Evolutionary conservation across 2,113 vertebrate genomes (phyloP), one percentile per base, ranked within the genome.

Genomic region (Syrmaticus mikado): DNA sequence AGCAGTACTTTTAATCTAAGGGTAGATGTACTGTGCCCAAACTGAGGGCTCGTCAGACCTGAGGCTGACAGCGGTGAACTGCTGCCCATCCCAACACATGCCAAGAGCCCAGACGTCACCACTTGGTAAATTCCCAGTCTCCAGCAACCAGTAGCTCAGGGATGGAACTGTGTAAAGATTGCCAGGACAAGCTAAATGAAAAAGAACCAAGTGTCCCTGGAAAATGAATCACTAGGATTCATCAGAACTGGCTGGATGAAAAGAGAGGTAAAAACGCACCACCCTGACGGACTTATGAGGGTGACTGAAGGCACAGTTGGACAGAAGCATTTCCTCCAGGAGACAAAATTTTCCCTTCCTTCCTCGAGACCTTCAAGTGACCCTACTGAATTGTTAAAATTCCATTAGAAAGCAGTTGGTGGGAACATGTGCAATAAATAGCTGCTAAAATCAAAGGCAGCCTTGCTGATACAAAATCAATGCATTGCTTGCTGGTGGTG

Each of bases 381-480:
- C 87, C 82, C 40, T 66, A 62, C 36, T 72, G 89, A 94, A 96
- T 75, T 94, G 87, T 86, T 94, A 88, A 95, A 94, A 88, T 90
- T 88, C 92, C 82, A 91, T 95, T 92, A 92, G 85, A 65, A 91
- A 88, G 82, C 64, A 21, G 89, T 62, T 95, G 90, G 77, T 86
- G 93, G 92, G 73, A 91, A 94, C 62, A 41, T 88, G 43, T 50
- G 94, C 93, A 97, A 90, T 96, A 95, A 94, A 96, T 88, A 93
- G 87, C 96, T 94, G 48, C 87, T 88, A 94, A 93, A 88, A 96
- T 95, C 96, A 95, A 95, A 95, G 85, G 48, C 66, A 86, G 70
- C 86, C 85, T 90, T 72, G 74, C 48, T 90, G 92, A 90, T 95
- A 93, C 75, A 93, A 93, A 94, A 94, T 95, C 93, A 67, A 83